Evolutionary conservation across 2,797 vertebrate species (phyloP).

Genomic region (Dipus sagitta): DNA sequence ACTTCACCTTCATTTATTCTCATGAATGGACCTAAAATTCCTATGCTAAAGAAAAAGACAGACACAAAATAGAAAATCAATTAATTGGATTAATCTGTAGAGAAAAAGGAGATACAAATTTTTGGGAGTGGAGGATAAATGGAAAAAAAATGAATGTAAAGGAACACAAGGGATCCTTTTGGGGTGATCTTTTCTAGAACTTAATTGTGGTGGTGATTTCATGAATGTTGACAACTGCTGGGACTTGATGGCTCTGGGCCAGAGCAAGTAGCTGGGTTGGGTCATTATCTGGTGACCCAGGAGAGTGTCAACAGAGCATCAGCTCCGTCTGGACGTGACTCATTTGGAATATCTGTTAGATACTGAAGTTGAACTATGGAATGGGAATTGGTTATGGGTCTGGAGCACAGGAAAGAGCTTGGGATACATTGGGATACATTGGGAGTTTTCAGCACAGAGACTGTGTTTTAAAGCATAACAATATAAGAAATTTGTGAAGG

Average conservation of each 20-base stretch:
- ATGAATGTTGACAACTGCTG: not conserved
- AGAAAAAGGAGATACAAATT: not conserved
- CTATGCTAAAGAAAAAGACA: conserved; percentile 12
- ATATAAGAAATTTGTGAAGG: not conserved
- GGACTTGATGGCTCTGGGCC: not conserved
- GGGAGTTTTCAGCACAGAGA: not conserved
- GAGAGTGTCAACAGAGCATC: not conserved
- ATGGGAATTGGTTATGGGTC: not conserved
- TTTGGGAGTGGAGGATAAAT: not conserved
- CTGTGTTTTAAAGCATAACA: not conserved
- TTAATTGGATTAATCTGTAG: too few relatives aligned
- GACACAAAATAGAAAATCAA: conserved; percentile 25
- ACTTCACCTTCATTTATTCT: not conserved
- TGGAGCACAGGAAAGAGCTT: not conserved
- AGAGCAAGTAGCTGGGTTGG: not conserved
- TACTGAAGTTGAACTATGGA: not conserved
- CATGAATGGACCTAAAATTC: not conserved
- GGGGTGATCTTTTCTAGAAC: not conserved
- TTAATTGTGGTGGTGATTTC: not conserved
- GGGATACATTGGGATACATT: not conserved
- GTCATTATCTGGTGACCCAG: not conserved
- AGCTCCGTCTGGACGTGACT: not conserved
- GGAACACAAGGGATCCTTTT: not conserved
- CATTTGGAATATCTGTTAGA: not conserved
- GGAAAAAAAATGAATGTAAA: not conserved